These are phyloP conservation scores for Ivindomyrus marchei DNA, from an alignment of 2,113 vertebrate species.

Conservation along the genomic window DNA sequence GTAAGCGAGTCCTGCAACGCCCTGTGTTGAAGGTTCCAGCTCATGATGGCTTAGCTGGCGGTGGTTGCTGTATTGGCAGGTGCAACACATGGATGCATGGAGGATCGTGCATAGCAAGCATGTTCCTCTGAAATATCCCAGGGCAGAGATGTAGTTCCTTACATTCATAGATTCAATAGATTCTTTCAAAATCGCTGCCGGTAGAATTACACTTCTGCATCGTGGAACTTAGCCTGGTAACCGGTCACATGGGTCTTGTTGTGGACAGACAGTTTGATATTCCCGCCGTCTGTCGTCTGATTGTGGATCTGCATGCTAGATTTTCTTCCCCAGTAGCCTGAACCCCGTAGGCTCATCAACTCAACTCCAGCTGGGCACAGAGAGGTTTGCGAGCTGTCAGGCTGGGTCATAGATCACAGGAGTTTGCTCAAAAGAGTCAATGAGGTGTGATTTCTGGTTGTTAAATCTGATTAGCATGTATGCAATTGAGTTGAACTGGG, in stretches of 20 bases:
- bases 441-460: not conserved
- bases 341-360: not conserved
- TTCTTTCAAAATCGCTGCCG: not conserved
- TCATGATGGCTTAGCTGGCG: not conserved
- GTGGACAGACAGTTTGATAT: not conserved
- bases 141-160: not conserved
- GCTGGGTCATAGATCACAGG: not conserved
- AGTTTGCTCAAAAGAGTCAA: conserved; percentile 1
- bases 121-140: not conserved
- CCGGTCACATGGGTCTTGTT: not conserved
- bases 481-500: not conserved
- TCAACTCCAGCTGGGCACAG: not conserved
- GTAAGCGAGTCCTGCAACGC: not conserved
- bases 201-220: not conserved
- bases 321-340: not conserved
- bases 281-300: not conserved
- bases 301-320: not conserved
- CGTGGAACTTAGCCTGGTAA: not conserved
- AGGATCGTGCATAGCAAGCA: not conserved
- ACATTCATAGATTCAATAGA: not conserved
- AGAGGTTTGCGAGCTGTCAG: not conserved
- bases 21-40: not conserved
- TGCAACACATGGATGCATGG: not conserved
- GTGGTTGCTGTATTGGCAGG: not conserved
- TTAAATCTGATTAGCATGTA: not conserved